Percentiles rank a stretch among this genome's conserved stretches.
Evolutionary conservation across 2,888 invertebrate species (phyloP).

Genomic region (Amiota mariae): DNA sequence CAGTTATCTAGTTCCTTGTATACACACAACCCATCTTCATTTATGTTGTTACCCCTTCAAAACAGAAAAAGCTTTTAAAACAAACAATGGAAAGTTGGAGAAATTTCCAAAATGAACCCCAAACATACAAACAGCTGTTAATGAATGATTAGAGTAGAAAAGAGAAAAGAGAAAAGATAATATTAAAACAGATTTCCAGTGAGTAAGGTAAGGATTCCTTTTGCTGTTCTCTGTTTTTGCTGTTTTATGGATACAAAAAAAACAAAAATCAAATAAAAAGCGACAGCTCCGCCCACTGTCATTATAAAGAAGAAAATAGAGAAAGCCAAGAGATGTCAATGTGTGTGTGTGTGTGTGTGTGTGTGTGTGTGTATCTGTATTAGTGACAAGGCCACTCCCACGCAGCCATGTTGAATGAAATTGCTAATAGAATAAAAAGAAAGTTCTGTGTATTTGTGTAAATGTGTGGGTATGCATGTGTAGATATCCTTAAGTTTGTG

Average conservation of each 20-base stretch:
- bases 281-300: neutral
- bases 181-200: neutral
- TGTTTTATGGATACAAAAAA: neutral
- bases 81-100: neutral
- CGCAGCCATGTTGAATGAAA: constrained; percentile 72
- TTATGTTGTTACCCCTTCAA: neutral
- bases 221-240: neutral
- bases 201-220: neutral
- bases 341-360: constrained; percentile 16
- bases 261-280: neutral
- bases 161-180: neutral
- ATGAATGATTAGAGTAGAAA: neutral
- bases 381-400: constrained; percentile 69
- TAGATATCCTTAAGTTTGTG: neutral
- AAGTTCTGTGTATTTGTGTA: no score
- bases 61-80: neutral
- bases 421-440: constrained; percentile 29
- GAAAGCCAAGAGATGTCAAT: neutral
- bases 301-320: neutral
- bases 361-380: constrained; percentile 27
- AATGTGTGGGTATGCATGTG: neutral
- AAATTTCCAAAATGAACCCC: neutral
- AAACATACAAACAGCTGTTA: constrained; percentile 8
- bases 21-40: no score
- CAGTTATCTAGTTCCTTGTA: no score